A percentile compares a stretch with the other conserved stretches of the same genome.
These are phyloP conservation scores for Rousettus leschenaultii DNA, from an alignment of 2,113 vertebrate species.

Conservation along the genomic window DNA sequence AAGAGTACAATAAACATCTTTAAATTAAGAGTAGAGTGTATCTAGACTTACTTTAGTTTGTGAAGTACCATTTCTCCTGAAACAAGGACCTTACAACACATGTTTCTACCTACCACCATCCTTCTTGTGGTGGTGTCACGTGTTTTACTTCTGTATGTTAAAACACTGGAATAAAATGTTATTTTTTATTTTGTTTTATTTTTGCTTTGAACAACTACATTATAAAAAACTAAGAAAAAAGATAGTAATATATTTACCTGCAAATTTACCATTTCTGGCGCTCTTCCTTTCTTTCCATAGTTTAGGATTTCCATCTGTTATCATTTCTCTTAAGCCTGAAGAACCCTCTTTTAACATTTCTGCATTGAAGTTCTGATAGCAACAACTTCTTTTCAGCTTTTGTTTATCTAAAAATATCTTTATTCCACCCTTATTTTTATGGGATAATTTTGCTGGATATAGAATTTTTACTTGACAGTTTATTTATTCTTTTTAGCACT, in stretches of 20 bases:
- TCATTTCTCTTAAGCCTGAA: neutral
- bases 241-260: neutral
- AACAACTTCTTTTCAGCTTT: neutral
- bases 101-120: neutral
- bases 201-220: neutral
- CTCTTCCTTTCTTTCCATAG: neutral
- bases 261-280: neutral
- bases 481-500: neutral
- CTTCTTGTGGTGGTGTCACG: neutral
- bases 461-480: neutral
- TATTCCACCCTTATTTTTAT: neutral
- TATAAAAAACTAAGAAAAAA: neutral
- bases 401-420: constrained; percentile 16
- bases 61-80: neutral
- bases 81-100: neutral
- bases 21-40: neutral
- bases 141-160: neutral
- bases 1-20: neutral
- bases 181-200: neutral
- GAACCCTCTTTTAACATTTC: neutral
- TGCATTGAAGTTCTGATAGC: neutral
- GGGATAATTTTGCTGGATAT: constrained; percentile 21
- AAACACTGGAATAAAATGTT: neutral
- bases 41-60: neutral
- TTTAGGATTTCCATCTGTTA: neutral